Conservation (phyloP, 2,888 invertebrate species). For the Eupithecia subfuscata region DNA sequence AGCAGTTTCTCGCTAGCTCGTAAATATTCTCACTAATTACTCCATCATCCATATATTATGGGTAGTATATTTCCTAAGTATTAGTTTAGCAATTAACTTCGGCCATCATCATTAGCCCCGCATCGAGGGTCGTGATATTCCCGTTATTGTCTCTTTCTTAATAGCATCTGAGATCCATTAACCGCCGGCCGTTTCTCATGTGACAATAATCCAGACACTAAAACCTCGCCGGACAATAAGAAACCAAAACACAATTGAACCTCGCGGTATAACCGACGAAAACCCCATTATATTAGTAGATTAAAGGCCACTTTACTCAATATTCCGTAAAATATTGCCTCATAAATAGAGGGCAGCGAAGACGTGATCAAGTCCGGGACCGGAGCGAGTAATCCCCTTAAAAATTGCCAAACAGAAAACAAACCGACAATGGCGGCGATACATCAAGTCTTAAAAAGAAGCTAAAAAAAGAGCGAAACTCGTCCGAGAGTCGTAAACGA, state of each 20-base stretch:
- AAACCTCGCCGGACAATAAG: constrained; percentile 67
- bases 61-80: constrained; percentile 8
- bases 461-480: constrained; percentile 60
- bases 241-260: constrained; percentile 73
- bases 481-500: constrained; percentile 63
- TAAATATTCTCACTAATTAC: constrained; percentile 1
- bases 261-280: constrained; percentile 61
- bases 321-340: constrained; percentile 83
- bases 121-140: constrained; percentile 22
- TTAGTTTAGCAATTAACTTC: constrained; percentile 19
- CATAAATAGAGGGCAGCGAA: constrained; percentile 79
- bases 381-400: constrained; percentile 77
- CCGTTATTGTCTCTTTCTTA: constrained; percentile 30
- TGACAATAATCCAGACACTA: constrained; percentile 63
- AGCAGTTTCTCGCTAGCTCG: neutral
- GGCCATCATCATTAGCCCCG: constrained; percentile 17
- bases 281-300: constrained; percentile 80
- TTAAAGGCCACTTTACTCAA: constrained; percentile 83
- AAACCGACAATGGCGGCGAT: constrained; percentile 76
- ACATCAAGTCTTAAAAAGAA: constrained; percentile 76
- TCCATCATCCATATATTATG: neutral
- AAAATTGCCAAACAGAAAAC: constrained; percentile 83
- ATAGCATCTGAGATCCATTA: constrained; percentile 36
- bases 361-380: constrained; percentile 76
- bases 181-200: constrained; percentile 30